Evolutionary conservation across 2,888 invertebrate species (phyloP).

Genomic region (Rhaphigaster nebulosa): DNA sequence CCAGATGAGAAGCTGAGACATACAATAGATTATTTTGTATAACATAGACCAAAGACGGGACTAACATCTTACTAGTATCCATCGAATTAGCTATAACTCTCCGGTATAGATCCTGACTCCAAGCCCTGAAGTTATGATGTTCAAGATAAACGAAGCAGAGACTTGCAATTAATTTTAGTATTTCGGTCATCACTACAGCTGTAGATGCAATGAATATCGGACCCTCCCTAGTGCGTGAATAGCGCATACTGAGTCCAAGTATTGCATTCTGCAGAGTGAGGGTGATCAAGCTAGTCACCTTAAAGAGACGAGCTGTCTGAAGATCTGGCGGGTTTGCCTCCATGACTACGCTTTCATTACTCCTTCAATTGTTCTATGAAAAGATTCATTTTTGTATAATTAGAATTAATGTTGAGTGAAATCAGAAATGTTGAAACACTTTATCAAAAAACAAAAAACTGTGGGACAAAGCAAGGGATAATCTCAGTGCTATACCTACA

Average conservation of each 20-base stretch:
- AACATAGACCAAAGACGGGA: constrained; percentile 95
- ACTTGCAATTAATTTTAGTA: constrained; percentile 88
- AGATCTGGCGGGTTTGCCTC: not conserved
- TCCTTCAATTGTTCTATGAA: not conserved
- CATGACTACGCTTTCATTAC: no score
- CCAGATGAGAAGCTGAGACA: constrained; percentile 95
- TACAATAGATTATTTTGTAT: constrained; percentile 98
- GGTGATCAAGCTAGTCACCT: constrained; percentile 91
- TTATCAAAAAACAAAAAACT: no score
- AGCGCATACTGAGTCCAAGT: constrained; percentile 95
- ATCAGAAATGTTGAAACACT: no score
- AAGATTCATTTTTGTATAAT: not conserved
- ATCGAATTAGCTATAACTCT: constrained; percentile 85
- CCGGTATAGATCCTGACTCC: constrained; percentile 76
- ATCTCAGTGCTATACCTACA: no score
- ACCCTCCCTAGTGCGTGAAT: constrained; percentile 88
- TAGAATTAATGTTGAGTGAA: no score
- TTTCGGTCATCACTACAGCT: constrained; percentile 93
- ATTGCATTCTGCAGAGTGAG: constrained; percentile 97
- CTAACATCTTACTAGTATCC: constrained; percentile 92
- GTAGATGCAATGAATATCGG: constrained; percentile 94
- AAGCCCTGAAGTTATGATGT: constrained; percentile 77
- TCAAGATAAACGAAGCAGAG: constrained; percentile 83
- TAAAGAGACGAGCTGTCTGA: constrained; percentile 68
- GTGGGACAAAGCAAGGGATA: no score